These are phyloP conservation scores for Machaerirhynchus nigripectus DNA, from an alignment of 2,113 vertebrate species.

Conservation along the genomic window DNA sequence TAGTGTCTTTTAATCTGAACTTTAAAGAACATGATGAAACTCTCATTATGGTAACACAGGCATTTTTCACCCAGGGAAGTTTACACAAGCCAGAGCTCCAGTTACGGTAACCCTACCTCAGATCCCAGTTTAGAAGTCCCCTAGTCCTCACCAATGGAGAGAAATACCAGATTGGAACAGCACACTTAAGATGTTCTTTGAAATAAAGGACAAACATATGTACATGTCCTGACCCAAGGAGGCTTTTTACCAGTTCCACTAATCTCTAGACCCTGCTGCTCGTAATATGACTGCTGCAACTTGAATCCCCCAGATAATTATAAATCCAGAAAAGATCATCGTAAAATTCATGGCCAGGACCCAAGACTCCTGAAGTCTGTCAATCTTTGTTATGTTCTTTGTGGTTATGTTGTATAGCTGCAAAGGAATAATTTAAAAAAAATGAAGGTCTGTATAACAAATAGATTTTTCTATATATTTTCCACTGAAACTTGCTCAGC, in stretches of 20 bases:
- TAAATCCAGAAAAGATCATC: background rate
- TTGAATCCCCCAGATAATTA: background rate
- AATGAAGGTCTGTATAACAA: background rate
- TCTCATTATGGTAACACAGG: background rate
- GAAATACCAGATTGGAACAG: constrained; percentile 14
- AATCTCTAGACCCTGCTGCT: background rate
- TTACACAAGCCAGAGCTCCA: constrained; percentile 21
- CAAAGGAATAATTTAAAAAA: background rate
- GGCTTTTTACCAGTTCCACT: constrained; percentile 1
- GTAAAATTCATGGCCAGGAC: background rate
- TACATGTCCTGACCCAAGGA: background rate
- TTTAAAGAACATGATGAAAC: background rate
- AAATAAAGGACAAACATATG: background rate
- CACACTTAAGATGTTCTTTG: constrained; percentile 16
- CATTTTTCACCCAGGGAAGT: constrained; percentile 8
- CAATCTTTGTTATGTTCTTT: background rate
- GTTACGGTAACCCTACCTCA: constrained; percentile 39
- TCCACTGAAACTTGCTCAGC: background rate
- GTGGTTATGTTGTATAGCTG: background rate
- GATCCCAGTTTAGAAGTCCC: constrained; percentile 29
- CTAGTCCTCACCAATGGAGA: background rate
- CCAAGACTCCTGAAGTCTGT: background rate
- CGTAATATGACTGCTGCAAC: background rate
- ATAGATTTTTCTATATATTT: background rate
- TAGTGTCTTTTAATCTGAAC: background rate